Base-by-base conservation (phyloP, 1,140 invertebrate species). In the Hirudo medicinalis region DNA sequence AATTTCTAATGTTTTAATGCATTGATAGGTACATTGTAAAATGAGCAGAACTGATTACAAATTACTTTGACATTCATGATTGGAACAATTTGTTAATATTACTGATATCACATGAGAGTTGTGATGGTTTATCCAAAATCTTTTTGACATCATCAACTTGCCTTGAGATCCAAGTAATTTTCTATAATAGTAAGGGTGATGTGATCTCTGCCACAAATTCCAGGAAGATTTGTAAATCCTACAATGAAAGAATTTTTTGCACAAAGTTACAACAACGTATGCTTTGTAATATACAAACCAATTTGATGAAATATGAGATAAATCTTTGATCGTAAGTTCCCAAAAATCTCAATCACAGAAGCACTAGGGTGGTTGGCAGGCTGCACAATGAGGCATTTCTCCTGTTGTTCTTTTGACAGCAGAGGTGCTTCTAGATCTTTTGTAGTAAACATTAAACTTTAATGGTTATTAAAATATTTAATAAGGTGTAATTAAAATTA, bases 141-240 rank as follows among this genome's bases (percentile, higher is more conserved):
- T 40, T 49, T 36, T n/a, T 29, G 22, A 72, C 36, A 53, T 25
- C 3, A 29, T 32, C 49, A n/a, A 20, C 54, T 22, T 25, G 79
- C 78, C 77, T 83, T 83, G 71, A 82, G 80, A 73, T 82, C 80
- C 22, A 82, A 74, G 74, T 82, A 83, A 75, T 81, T 79, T 75
- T 83, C 81, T 60, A 83, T 79, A 25, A 82, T 79, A 43, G 78
- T 78, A 32, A 83, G 74, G 0, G 82, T 83, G 11, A 83, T 77
- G 72, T 82, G 80, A 72, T 83, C 82, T 70, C 79, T 77, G 36
- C 79, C 78, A 36, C 76, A 77, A 0, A 83, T 71, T 13, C 81
- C 82, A 60, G 81, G 78, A 25, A 82, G 75, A 55, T 82, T 79
- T 68, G 75, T 77, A 76, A 80, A 83, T 49, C 82, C 80, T 78